These are phyloP conservation scores for Homalodisca vitripennis DNA, from an alignment of 1,140 invertebrate species.

Conservation along the genomic window DNA sequence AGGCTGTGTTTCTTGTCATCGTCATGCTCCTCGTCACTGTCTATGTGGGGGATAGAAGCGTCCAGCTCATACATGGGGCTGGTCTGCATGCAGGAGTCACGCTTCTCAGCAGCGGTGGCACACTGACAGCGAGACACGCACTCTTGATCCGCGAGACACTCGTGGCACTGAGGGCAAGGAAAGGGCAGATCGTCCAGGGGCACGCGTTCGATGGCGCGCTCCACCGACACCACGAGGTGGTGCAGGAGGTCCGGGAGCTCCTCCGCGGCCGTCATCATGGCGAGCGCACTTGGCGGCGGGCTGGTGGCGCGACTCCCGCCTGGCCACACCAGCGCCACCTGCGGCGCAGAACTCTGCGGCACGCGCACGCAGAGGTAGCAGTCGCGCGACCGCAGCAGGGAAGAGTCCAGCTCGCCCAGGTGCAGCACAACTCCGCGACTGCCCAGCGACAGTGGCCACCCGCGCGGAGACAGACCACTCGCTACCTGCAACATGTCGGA, in stretches of 20 bases:
- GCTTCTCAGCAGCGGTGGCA: conserved; percentile 43
- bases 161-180: conserved; percentile 56
- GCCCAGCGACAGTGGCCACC: conserved; percentile 53
- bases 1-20: conserved; percentile 41
- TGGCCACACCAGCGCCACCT: conserved; percentile 49
- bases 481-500: conserved; percentile 48
- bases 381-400: conserved; percentile 52
- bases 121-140: conserved; percentile 44
- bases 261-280: conserved; percentile 31
- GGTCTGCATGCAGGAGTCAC: conserved; percentile 50
- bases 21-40: conserved; percentile 67
- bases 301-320: conserved; percentile 44
- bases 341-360: conserved; percentile 44
- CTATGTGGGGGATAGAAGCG: conserved; percentile 68
- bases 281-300: conserved; percentile 14
- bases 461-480: conserved; percentile 49
- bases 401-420: conserved; percentile 52
- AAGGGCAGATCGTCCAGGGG: conserved; percentile 63
- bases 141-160: conserved; percentile 51
- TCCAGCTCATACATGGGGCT: conserved; percentile 61
- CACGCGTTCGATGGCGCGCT: conserved; percentile 64
- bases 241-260: conserved; percentile 59
- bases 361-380: conserved; percentile 53
- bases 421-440: conserved; percentile 50
- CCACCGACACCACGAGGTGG: conserved; percentile 62